A percentile compares a stretch with the other conserved stretches of the same genome.
Conservation (phyloP, 2,113 vertebrate genomes). For the Oryzias woworae region DNA sequence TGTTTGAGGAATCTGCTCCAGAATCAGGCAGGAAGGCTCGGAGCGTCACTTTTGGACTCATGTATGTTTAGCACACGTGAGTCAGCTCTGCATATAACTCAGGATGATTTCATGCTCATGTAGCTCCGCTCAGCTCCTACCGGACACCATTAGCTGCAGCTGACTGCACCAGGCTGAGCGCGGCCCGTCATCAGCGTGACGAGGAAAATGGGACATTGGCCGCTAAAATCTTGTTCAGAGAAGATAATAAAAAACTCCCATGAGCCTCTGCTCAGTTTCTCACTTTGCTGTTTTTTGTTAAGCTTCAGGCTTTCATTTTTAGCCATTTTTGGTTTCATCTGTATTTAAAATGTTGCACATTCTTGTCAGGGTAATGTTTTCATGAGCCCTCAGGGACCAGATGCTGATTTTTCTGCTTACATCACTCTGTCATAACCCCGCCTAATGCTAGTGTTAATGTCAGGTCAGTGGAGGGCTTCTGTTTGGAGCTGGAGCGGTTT, state of each 20-base stretch:
- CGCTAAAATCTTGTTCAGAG: not conserved
- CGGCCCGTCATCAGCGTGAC: not conserved
- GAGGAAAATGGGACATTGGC: not conserved
- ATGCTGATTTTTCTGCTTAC: no score
- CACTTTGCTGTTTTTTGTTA: no score
- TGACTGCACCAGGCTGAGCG: not conserved
- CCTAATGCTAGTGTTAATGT: no score
- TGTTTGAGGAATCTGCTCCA: not conserved
- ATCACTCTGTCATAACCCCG: no score
- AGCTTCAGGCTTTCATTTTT: no score
- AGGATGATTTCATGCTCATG: constrained; percentile 47
- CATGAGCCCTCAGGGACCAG: no score
- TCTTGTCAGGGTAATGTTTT: no score
- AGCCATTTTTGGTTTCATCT: no score
- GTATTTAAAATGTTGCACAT: no score
- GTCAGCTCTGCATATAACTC: constrained; percentile 33
- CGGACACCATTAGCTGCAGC: constrained; percentile 5
- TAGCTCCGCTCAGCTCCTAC: not conserved
- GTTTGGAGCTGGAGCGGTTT: no score
- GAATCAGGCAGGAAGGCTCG: not conserved
- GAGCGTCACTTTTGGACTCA: constrained; percentile 55
- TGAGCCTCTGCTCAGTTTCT: no score
- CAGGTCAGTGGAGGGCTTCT: no score
- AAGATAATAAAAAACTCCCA: not conserved
- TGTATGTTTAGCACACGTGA: constrained; percentile 45